Conservation (phyloP, 2,113 vertebrate genomes). For the Neodon shergylaensis region DNA sequence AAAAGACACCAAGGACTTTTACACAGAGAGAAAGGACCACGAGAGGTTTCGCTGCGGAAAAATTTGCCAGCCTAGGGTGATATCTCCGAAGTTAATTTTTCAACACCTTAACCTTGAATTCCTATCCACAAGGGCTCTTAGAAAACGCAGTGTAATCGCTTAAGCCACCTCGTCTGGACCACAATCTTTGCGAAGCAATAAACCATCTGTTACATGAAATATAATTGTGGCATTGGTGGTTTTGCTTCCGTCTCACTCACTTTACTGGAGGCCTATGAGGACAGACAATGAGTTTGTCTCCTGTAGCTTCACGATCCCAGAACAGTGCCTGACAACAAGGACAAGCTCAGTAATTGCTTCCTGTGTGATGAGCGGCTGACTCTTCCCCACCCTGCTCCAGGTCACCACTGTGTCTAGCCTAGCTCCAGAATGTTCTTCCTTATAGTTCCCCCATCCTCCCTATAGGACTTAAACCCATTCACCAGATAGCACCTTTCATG, state of each 20-base stretch:
- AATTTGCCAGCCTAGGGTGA: background rate
- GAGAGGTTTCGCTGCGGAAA: background rate
- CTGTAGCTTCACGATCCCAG: background rate
- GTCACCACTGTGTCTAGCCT: background rate
- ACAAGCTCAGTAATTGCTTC: background rate
- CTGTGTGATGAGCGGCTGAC: background rate
- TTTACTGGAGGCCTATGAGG: background rate
- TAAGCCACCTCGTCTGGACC: background rate
- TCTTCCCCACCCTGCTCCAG: background rate
- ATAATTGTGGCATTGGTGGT: background rate
- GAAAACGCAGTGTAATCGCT: background rate
- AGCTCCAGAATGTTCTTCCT: slow-evolving; percentile 27
- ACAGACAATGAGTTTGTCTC: background rate
- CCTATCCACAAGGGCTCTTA: background rate
- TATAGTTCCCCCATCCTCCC: background rate
- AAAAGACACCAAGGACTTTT: background rate
- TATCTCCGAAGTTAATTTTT: background rate
- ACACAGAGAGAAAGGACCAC: background rate
- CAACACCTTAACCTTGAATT: background rate
- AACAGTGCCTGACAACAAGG: background rate
- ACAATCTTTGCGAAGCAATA: background rate
- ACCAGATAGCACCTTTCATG: background rate
- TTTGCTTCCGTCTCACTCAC: background rate
- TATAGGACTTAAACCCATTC: background rate
- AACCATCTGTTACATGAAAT: background rate